A percentile compares a stretch with the other conserved stretches of the same genome.
Conservation (phyloP, 37 sponge, comb jelly and placozoan species). For the Haliclona indistincta region DNA sequence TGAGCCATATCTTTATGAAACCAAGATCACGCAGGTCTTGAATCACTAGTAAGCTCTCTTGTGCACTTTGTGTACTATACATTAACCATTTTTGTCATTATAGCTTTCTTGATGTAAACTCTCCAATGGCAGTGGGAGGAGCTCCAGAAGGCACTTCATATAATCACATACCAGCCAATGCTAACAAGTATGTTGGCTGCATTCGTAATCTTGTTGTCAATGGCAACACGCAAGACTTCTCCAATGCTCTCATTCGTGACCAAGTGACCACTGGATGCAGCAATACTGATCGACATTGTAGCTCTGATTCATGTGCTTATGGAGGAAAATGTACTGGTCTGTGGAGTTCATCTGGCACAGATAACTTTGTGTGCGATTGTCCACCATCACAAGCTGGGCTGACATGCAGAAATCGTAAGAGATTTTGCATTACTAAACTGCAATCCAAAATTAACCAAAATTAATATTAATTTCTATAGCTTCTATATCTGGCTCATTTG, state of each 20-base stretch:
- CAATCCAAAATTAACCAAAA: neutral
- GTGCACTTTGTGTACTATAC: neutral
- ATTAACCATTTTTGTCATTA: neutral
- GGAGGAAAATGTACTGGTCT: conserved; percentile 61
- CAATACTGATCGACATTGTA: conserved; percentile 31
- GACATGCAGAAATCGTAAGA: conserved; percentile 55
- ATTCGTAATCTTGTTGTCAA: conserved; percentile 55
- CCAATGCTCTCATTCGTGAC: conserved; percentile 15
- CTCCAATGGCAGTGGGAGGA: conserved; percentile 53
- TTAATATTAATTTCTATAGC: neutral
- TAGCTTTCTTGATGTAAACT: conserved; percentile 63
- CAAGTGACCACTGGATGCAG: neutral
- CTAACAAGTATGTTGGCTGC: conserved; percentile 35
- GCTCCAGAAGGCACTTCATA: conserved; percentile 7
- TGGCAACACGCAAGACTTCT: conserved; percentile 50
- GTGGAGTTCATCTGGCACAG: conserved; percentile 7
- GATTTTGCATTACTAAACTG: neutral
- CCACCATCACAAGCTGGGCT: conserved; percentile 32
- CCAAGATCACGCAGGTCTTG: neutral
- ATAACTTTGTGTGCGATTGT: conserved; percentile 39
- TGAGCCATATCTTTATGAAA: conserved; percentile 17
- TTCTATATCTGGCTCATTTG: neutral
- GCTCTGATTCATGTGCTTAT: conserved; percentile 42
- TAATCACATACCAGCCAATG: neutral
- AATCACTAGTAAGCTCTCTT: neutral